Conservation (phyloP, 2,888 invertebrate species). For the Liopterus haemorrhoidalis region DNA sequence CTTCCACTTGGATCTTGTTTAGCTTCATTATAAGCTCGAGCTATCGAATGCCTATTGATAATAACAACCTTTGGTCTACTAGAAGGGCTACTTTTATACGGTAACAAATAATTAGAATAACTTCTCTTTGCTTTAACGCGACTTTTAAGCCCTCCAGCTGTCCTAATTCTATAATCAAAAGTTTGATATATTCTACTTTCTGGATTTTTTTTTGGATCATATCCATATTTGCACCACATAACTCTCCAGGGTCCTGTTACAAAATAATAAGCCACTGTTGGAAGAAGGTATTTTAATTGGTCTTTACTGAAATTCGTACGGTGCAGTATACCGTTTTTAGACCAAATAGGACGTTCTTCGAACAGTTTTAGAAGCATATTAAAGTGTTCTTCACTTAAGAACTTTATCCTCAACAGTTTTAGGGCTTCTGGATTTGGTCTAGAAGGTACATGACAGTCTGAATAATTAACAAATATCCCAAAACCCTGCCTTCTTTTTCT, state of each 20-base stretch:
- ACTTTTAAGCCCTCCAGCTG: constrained; percentile 51
- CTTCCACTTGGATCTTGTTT: constrained; percentile 32
- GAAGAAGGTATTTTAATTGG: constrained; percentile 70
- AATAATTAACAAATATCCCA: constrained; percentile 57
- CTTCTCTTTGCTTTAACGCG: constrained; percentile 50
- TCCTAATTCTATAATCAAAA: constrained; percentile 71
- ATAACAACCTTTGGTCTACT: constrained; percentile 35
- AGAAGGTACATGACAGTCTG: constrained; percentile 53
- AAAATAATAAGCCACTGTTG: constrained; percentile 79
- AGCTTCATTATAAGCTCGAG: constrained; percentile 36
- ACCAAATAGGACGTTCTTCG: constrained; percentile 85
- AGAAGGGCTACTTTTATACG: constrained; percentile 44
- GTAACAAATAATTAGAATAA: constrained; percentile 44
- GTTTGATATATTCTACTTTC: constrained; percentile 79
- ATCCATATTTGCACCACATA: constrained; percentile 85
- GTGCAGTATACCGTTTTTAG: constrained; percentile 66
- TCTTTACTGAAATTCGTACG: constrained; percentile 56
- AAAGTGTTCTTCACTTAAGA: constrained; percentile 36
- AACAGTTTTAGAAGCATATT: constrained; percentile 56
- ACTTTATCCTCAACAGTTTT: constrained; percentile 49
- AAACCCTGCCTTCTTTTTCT: constrained; percentile 53
- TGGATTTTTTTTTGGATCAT: constrained; percentile 81
- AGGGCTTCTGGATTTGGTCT: constrained; percentile 55
- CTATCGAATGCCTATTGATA: constrained; percentile 26
- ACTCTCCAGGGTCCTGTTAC: constrained; percentile 88